Base-by-base conservation (phyloP, 2,113 vertebrate genomes). In the Neotoma lepida region DNA sequence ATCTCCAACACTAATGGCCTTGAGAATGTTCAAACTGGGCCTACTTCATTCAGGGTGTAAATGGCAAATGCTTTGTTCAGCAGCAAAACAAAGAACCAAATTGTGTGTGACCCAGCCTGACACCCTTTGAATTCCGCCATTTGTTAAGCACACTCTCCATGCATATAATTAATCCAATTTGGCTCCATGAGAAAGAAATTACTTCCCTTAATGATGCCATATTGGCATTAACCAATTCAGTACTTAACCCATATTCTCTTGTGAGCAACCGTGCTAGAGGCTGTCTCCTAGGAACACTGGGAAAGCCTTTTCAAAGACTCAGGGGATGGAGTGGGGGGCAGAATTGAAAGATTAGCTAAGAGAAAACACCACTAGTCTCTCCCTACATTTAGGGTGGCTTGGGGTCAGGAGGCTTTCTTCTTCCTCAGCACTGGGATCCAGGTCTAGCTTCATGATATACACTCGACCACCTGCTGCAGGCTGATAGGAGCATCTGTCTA, bases 161-260 rank as follows among this genome's bases (percentile, higher is more conserved):
- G 95, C 94, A 92, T 73, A 46, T 63, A 93, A 97, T 96, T 97
- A 96, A 96, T 96, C 88, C 94, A 96, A 87, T 97, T 96, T 94
- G 88, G 88, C 93, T 96, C 86, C 35, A 20, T 74, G 77, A 33
- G 77, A 84, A 96, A 95, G 94, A 91, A 95, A 94, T 81, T 46
- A 1, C n/a, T 94, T 94, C 68, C 85, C 82, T 87, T 92, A 94
- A 95, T 66, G 90, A 94, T 89, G 94, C 86, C 74, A 84, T 73
- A 88, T 89, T 93, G 63, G 77, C 95, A 94, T 84, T 61, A 96
- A 91, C 93, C 54, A 76, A 30, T 88, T 93, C 49, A 0, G 63
- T 44, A 63, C 85, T 85, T 63, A 76, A 77, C 44, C 61, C 61
- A 35, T n/a, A 18, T 51, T 74, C 89, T 93, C 51, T 85, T 24